Base-by-base conservation (phyloP, 2,888 invertebrate genomes). In the Prenolepis imparis region DNA sequence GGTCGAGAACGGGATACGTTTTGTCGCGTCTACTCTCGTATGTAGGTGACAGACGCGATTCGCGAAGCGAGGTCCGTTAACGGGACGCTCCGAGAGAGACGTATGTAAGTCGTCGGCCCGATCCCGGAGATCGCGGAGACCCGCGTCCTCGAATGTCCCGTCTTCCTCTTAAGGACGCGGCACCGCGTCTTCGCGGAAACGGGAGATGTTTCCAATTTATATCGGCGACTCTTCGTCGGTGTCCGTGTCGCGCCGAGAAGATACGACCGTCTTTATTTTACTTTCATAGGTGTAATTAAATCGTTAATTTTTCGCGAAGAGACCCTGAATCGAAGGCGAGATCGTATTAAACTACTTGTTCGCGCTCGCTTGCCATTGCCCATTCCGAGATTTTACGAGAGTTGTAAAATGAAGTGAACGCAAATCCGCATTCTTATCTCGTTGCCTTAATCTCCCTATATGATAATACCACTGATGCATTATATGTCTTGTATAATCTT, bases 41-140 rank as follows among this genome's bases (percentile, higher is more conserved):
- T 87, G 89, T 88, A 88, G 89, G 88, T 86, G 88, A 89, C 87
- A 87, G 84, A 88, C 86, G 82, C 86, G 82, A 68, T 82, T n/a
- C 84, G 61, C 77, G 75, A 82, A 64, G 70, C 83, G 74, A 72
- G 80, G 77, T 81, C 84, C 82, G 85, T 75, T 88, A 87, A 88
- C 87, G 87, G 87, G 83, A 87, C 59, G 78, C 21, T 11, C 39
- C 74, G 48, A 32, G 44, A 32, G 44, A 48, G 18, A 59, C 73
- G 44, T 61, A 44, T 67, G 55, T 57, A 55, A 15, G 36, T 59
- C 68, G 67, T 66, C 77, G 84, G 83, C 39, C 39, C 39, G 88
- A 83, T 88, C 88, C 84, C 82, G 77, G 83, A 86, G 86, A 68
- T 28, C 63, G 83, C 78, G 82, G n/a, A n/a, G n/a, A 67, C 61